These are phyloP conservation scores for Campylorhamphus procurvoides DNA, from an alignment of 2,113 vertebrate genomes.

Conservation along the genomic window DNA sequence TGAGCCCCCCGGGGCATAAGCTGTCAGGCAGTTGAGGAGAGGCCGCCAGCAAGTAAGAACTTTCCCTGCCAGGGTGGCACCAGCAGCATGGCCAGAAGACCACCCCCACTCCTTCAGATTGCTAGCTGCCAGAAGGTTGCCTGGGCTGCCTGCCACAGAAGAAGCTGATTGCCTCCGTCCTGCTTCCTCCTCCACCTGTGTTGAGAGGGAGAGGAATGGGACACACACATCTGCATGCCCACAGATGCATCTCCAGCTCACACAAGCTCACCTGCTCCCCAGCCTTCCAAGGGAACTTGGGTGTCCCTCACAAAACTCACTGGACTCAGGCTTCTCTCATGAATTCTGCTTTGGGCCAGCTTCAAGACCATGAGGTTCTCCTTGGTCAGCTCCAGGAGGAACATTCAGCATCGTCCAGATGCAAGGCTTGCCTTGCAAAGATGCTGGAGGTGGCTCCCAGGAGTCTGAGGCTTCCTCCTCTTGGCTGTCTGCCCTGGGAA, in stretches of 20 bases:
- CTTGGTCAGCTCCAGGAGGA: not conserved
- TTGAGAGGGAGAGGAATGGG: rapidly evolving
- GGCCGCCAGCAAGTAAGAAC: not conserved
- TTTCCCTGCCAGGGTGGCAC: not conserved
- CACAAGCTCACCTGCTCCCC: rapidly evolving
- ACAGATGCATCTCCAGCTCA: not conserved
- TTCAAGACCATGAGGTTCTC: not conserved
- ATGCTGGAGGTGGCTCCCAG: not conserved
- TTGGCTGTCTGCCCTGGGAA: not conserved
- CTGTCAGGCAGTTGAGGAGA: not conserved
- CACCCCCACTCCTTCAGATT: rapidly evolving
- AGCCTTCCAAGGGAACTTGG: not conserved
- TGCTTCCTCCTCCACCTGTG: not conserved
- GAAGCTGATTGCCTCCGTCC: not conserved
- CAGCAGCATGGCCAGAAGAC: not conserved
- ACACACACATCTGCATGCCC: not conserved
- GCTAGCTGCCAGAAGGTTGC: not conserved
- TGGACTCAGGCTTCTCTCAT: not conserved
- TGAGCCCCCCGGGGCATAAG: not conserved
- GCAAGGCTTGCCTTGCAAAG: not conserved
- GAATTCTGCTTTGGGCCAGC: not conserved
- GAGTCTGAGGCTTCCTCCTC: not conserved
- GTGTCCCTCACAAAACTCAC: not conserved
- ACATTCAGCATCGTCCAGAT: rapidly evolving
- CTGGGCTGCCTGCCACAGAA: not conserved